Evolutionary conservation across 2,797 vertebrate species (phyloP), one percentile per base, ranked within the genome.

Genomic region (Chiloscyllium punctatum): DNA sequence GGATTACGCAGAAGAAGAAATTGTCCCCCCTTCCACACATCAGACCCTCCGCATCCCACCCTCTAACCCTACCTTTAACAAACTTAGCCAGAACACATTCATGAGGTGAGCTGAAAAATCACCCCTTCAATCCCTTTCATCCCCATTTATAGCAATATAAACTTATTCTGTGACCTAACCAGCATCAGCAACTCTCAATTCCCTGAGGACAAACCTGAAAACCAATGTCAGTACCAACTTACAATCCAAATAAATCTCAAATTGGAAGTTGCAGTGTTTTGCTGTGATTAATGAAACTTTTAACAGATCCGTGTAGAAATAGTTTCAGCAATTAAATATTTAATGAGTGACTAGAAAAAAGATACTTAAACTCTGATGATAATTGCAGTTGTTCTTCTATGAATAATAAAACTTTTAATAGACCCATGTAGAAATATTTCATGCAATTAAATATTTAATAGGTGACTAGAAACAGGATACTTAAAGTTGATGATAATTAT

Each of bases 351-450:
- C 92, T 72, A 51, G 92, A 71, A 71, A 72, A 27, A 48, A 48
- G 25, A 77, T 77, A 72, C 42, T 95, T 53, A 51, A 95, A 95
- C 27, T 48, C 71, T 95, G 71, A 74, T 72, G 71, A 95, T 95
- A 95, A 95, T 77, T 92, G 62, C 16, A 69, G 90, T 92, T 95
- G 71, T 72, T 74, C 51, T 77, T 72, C 5, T 72, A 77, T 13
- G 57, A 74, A 95, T 53, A 94, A 71, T 62, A 57, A 91, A 91
- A 57, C 25, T 95, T 77, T 95, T 95, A 95, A 95, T 77, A 53
- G 48, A 21, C 27, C 48, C 1, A 33, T 21, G 11, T 27, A 53
- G 94, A 74, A 95, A 95, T 53, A 77, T 57, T 95, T 94, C 48
- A 33, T 3, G 48, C 69, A 74, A 94, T 94, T 94, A 16, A 74